phyloP scores from a whole-genome alignment of 2,113 vertebrate genomes.

The Gallinago jamesoni region DNA sequence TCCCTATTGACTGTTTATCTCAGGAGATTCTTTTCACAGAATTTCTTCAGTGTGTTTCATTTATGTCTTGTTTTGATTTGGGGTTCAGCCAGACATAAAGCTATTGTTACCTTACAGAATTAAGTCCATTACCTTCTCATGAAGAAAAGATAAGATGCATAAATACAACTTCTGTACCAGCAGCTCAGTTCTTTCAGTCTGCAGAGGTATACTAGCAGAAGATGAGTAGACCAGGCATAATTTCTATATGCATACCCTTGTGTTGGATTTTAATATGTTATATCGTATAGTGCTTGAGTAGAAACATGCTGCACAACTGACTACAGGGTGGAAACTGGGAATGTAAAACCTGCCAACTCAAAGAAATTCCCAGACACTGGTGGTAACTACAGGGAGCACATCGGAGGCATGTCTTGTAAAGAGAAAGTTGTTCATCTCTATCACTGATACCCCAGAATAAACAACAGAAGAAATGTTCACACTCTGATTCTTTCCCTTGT shows the following conservation, averaged over 20 bases:
- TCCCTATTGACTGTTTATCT: neutral
- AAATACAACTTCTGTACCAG: neutral
- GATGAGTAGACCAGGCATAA: neutral
- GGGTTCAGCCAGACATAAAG: neutral
- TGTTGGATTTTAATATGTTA: neutral
- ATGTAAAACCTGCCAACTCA: neutral
- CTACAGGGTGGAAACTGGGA: neutral
- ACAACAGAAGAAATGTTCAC: neutral
- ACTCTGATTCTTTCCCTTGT: neutral
- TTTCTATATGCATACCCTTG: neutral
- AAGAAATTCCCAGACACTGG: neutral
- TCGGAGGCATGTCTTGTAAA: neutral
- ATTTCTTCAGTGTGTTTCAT: fast-evolving
- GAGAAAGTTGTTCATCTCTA: neutral
- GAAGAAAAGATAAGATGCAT: neutral
- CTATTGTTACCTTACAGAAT: neutral
- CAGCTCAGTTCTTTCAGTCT: neutral
- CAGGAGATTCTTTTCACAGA: neutral
- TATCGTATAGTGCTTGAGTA: neutral
- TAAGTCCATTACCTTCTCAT: neutral
- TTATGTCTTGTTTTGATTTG: neutral
- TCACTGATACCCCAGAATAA: neutral
- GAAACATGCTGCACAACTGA: neutral
- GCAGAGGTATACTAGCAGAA: neutral
- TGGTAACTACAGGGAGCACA: neutral